Evolutionary conservation across 2,797 vertebrate species (phyloP).

Genomic region (Enteromius radiatus): DNA sequence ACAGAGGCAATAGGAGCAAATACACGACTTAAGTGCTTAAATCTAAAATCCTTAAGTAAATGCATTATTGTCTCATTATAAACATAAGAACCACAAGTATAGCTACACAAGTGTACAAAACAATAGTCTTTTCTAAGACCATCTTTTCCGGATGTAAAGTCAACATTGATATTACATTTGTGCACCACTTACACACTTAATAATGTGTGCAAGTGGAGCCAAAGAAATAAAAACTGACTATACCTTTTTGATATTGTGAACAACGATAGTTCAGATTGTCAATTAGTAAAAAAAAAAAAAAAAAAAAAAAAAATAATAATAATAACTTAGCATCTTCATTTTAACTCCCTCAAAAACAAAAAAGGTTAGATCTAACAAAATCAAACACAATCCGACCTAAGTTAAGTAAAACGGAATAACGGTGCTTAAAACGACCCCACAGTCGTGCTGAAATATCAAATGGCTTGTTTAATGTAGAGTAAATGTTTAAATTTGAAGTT

Average conservation of each 20-base stretch:
- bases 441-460: background rate
- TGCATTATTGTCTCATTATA: background rate
- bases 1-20: slow-evolving; percentile 9
- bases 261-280: background rate
- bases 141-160: slow-evolving; percentile 27
- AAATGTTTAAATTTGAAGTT: background rate
- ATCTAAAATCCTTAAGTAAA: slow-evolving; percentile 4
- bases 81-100: background rate
- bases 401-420: background rate
- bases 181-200: background rate
- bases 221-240: background rate
- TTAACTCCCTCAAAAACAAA: slow-evolving; percentile 5
- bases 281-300: background rate
- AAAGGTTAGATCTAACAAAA: background rate
- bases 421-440: background rate
- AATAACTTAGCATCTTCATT: background rate
- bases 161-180: background rate
- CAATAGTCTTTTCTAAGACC: background rate
- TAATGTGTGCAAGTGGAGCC: background rate
- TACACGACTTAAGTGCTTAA: background rate
- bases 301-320: background rate
- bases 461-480: background rate
- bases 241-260: background rate
- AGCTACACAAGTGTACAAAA: background rate
- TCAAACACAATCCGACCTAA: background rate